Base-by-base conservation (phyloP, 64 coral and sea anemone genomes). In the Acropora yongei region DNA sequence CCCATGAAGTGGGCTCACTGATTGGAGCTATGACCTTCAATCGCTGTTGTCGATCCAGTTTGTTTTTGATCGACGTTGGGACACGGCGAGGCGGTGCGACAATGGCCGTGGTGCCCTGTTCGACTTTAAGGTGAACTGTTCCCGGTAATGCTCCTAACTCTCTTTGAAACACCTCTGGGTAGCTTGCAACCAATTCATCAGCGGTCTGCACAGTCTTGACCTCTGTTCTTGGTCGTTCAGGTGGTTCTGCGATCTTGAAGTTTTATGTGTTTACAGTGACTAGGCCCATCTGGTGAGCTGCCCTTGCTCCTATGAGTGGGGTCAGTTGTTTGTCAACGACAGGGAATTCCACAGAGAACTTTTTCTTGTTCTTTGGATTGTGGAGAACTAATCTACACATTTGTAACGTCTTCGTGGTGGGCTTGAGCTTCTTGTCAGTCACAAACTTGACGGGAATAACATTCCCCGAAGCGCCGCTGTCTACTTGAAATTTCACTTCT, bases 251-350 rank as follows among this genome's bases (percentile, higher is more conserved):
- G 49, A 73, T n/a, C 13, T 45, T 80, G 80, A 91, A 91, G 4
- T 83, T 84, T 13, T 76, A 12, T 41, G 6, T 3, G 44, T 91
- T 41, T 17, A 91, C 50, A 44, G 80, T 91, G 10, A 92, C 78
- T n/a, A 91, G 9, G 10, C 19, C 58, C 90, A 91, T 91, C 53
- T 91, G 80, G 20, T 91, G 90, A 41, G 86, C 86, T 57, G 88
- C 88, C 46, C 39, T 57, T 10, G 88, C 88, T 66, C 76, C 88
- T 2, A 90, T 78, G 13, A 90, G 58, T 8, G 88, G 88, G 1
- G 51, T 60, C 49, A 77, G 45, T 46, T 61, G 20, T 44, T 60
- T 11, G 39, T 41, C 16, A 46, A 91, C 90, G 0, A 83, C 79
- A 2, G 85, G 12, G 20, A 91, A 91, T 60, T 84, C 90, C 5